Percentiles rank a stretch among this genome's conserved stretches.
phyloP scores from a whole-genome alignment of 2,797 vertebrate species.

The Sebastes kiyomatsui region DNA sequence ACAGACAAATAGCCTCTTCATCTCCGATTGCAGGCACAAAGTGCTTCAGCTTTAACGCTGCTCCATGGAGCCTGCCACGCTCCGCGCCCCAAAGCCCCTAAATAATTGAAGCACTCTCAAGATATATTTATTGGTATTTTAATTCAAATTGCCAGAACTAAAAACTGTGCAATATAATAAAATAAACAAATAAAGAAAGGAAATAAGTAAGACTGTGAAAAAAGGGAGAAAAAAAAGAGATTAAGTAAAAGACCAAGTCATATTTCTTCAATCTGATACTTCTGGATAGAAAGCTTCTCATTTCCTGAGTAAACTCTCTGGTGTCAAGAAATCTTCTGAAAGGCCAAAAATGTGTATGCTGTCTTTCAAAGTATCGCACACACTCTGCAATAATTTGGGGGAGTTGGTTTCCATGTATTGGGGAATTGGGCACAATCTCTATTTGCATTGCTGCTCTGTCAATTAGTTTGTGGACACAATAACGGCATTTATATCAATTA shows the following conservation, averaged over 20 bases:
- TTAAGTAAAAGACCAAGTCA: background rate
- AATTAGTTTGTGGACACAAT: constrained; percentile 17
- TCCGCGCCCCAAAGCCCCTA: constrained; percentile 48
- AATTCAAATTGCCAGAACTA: constrained; percentile 41
- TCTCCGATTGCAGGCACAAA: constrained; percentile 63
- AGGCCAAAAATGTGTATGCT: background rate
- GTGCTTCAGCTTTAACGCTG: constrained; percentile 49
- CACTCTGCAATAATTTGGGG: background rate
- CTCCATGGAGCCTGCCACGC: constrained; percentile 32
- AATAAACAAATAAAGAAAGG: constrained; percentile 6
- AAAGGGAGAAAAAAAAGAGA: background rate
- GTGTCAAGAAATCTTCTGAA: background rate
- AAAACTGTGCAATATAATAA: constrained; percentile 9
- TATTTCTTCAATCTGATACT: background rate
- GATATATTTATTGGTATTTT: constrained; percentile 39
- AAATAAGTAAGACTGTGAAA: background rate
- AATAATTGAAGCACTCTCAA: constrained; percentile 58
- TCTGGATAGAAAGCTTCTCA: background rate
- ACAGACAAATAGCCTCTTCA: constrained; percentile 74
- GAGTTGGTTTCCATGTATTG: background rate
- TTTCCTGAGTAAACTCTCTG: background rate
- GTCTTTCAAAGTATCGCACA: background rate
- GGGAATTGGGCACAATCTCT: background rate
- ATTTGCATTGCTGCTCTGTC: background rate
- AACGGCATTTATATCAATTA: constrained; percentile 31